phyloP scores from a whole-genome alignment of 2,888 invertebrate species.

The Noctua pronuba region DNA sequence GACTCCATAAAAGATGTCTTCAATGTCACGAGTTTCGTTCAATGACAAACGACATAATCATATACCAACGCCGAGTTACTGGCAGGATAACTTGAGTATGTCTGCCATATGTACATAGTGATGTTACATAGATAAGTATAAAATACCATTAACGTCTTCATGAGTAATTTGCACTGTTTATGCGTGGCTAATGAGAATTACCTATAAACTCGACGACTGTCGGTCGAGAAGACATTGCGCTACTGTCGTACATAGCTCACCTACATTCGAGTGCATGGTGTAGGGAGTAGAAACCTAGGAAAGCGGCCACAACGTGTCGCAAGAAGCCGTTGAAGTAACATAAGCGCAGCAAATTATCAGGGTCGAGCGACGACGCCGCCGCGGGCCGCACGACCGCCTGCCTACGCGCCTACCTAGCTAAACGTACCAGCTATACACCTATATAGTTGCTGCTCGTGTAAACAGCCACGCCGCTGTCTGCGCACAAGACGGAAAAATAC shows the following conservation, averaged over 20 bases:
- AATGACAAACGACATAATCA: slow-evolving; percentile 44
- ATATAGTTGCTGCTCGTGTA: slow-evolving; percentile 74
- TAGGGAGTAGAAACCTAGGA: slow-evolving; percentile 83
- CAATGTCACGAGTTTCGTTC: slow-evolving; percentile 49
- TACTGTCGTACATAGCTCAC: slow-evolving; percentile 49
- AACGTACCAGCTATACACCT: slow-evolving; percentile 70
- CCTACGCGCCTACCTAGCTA: slow-evolving; percentile 83
- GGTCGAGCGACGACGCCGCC: slow-evolving; percentile 85
- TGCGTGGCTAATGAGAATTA: slow-evolving; percentile 20
- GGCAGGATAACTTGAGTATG: slow-evolving; percentile 26
- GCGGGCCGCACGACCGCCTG: slow-evolving; percentile 81
- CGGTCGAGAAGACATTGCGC: slow-evolving; percentile 46
- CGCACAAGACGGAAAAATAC: slow-evolving; percentile 82
- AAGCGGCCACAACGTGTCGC: slow-evolving; percentile 84
- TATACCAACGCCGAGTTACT: slow-evolving; percentile 4
- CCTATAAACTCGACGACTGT: slow-evolving; percentile 29
- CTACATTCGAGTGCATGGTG: slow-evolving; percentile 71
- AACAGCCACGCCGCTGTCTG: slow-evolving; percentile 77
- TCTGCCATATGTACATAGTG: slow-evolving; percentile 20
- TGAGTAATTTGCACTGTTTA: slow-evolving; percentile 29
- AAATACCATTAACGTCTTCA: slow-evolving; percentile 25
- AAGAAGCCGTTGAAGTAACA: slow-evolving; percentile 90
- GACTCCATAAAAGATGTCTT: slow-evolving; percentile 41
- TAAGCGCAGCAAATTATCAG: slow-evolving; percentile 90
- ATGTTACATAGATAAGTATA: slow-evolving; percentile 14